Percentiles rank a stretch among this genome's conserved stretches.
Conservation (phyloP, 2,888 invertebrate species). For the Tiliacea citrago region DNA sequence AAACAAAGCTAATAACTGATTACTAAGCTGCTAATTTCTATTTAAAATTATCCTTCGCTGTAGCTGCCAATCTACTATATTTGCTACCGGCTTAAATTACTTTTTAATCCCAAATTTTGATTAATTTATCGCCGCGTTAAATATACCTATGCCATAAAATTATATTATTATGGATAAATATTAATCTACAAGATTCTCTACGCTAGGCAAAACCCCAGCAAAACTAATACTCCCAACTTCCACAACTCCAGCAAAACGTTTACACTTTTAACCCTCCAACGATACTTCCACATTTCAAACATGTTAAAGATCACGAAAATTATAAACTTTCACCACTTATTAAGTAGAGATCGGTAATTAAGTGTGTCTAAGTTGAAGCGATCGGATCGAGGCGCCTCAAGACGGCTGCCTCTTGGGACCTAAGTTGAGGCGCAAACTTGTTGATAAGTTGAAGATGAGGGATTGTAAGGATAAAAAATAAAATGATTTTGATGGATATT, state of each 20-base stretch:
- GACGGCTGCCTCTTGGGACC: slow-evolving; percentile 57
- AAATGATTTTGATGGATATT: too few relatives aligned
- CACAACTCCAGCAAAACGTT: slow-evolving; percentile 21
- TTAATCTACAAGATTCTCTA: neutral
- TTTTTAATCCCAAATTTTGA: too few relatives aligned
- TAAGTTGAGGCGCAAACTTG: slow-evolving; percentile 66
- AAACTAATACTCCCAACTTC: neutral
- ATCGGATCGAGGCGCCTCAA: slow-evolving; percentile 40
- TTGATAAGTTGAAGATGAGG: slow-evolving; percentile 46
- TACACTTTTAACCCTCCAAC: slow-evolving; percentile 43
- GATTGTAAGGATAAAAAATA: slow-evolving; percentile 12
- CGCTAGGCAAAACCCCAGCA: neutral
- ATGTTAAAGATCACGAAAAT: slow-evolving; percentile 41
- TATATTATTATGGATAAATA: too few relatives aligned
- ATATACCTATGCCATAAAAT: too few relatives aligned
- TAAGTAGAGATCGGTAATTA: slow-evolving; percentile 52
- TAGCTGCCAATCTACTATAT: too few relatives aligned
- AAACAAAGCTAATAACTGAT: too few relatives aligned
- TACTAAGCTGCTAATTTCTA: too few relatives aligned
- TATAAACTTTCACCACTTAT: slow-evolving; percentile 50
- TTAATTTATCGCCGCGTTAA: too few relatives aligned
- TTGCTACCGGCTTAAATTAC: too few relatives aligned
- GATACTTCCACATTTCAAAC: slow-evolving; percentile 50
- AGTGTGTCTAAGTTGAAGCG: slow-evolving; percentile 53
- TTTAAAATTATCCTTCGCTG: too few relatives aligned